phyloP scores from a whole-genome alignment of 2,113 vertebrate genomes.

The Zosterops hypoxanthus region DNA sequence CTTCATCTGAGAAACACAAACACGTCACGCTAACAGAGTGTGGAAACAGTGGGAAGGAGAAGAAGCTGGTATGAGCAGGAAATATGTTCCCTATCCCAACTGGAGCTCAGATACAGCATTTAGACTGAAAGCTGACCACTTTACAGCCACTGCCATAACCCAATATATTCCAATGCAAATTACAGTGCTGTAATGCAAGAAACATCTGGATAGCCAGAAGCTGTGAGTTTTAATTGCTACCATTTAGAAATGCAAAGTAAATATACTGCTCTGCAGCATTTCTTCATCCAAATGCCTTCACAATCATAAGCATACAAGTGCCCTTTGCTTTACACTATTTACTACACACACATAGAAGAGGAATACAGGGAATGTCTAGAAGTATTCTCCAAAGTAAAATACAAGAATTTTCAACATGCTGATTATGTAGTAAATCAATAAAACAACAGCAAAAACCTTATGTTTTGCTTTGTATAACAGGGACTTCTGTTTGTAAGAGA shows the following conservation, averaged over 20 bases:
- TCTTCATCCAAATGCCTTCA: not conserved
- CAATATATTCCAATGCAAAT: constrained; percentile 61
- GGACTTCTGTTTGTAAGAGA: not conserved
- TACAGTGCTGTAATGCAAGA: constrained; percentile 49
- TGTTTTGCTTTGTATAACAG: not conserved
- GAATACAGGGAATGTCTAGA: not conserved
- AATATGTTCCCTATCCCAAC: constrained; percentile 5
- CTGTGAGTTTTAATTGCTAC: constrained; percentile 64
- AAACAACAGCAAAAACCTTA: not conserved
- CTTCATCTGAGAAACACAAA: constrained; percentile 46
- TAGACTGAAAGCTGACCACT: constrained; percentile 47
- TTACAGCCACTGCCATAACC: constrained; percentile 42
- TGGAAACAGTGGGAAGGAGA: not conserved
- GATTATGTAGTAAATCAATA: not conserved
- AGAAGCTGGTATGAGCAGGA: constrained; percentile 24
- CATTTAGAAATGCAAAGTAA: constrained; percentile 44
- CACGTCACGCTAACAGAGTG: not conserved
- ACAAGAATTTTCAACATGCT: not conserved
- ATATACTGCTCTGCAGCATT: constrained; percentile 31
- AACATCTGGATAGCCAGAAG: constrained; percentile 72
- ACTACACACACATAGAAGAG: not conserved
- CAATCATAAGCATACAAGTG: not conserved
- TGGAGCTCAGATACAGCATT: not conserved
- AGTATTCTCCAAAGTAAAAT: constrained; percentile 3
- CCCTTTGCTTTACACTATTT: not conserved